Percentiles rank a stretch among this genome's conserved stretches.
Evolutionary conservation across 2,797 vertebrate species (phyloP).

Genomic region (Eulemur coronatus): DNA sequence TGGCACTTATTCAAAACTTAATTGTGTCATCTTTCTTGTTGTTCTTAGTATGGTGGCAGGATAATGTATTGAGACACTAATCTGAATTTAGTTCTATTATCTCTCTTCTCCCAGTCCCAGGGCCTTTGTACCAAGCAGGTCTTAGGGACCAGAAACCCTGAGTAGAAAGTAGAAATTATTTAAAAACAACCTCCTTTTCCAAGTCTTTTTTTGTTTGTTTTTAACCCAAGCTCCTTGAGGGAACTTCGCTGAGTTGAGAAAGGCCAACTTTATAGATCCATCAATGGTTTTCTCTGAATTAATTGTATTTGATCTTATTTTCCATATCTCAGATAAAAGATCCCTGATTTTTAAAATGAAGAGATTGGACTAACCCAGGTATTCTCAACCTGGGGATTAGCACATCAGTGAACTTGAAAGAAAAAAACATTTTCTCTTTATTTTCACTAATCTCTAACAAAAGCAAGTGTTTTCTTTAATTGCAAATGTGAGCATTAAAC

Average conservation of each 20-base stretch:
- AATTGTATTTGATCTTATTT: not conserved
- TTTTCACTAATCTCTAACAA: constrained; percentile 28
- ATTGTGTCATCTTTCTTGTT: not conserved
- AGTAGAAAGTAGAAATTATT: not conserved
- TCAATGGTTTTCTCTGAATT: constrained; percentile 20
- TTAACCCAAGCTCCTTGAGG: not conserved
- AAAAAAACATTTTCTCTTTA: constrained; percentile 10
- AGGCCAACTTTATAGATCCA: not conserved
- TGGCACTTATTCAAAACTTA: not conserved
- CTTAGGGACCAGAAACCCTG: not conserved
- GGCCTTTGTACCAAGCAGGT: not conserved
- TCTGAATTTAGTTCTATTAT: not conserved
- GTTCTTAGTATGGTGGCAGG: not conserved
- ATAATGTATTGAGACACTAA: not conserved
- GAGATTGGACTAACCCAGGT: not conserved
- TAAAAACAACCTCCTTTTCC: not conserved
- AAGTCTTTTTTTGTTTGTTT: constrained; percentile 6
- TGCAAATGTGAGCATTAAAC: not conserved
- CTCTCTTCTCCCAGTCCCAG: not conserved
- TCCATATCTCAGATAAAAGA: constrained; percentile 10
- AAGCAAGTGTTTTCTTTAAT: not conserved
- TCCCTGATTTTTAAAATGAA: not conserved
- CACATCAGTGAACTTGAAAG: not conserved
- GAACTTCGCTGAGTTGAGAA: not conserved
- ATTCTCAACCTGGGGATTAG: constrained; percentile 23